Base-by-base conservation (phyloP, 1,140 invertebrate genomes). In the Drosophila azteca region DNA sequence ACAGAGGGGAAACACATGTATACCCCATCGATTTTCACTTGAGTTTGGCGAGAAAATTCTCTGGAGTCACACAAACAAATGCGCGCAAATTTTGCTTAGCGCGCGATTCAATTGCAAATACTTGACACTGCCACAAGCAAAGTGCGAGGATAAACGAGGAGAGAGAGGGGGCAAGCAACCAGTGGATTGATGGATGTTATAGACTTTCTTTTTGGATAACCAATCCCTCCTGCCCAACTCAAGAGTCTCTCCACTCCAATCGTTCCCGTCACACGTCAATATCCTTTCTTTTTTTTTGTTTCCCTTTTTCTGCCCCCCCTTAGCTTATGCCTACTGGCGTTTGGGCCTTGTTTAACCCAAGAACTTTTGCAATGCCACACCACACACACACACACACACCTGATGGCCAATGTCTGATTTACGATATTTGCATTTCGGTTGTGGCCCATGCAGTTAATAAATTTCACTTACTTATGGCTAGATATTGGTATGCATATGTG, bases 71-170 rank as follows among this genome's bases (percentile, higher is more conserved):
- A 72, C 83, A 88, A 88, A 82, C 83, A 88, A 88, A 88, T 83
- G 83, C 84, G 83, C 83, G 83, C 84, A 89, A 88, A 87, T 89
- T 88, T 89, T 68, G 83, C 83, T 89, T 88, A 84, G 84, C 83
- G 76, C 84, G 75, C 75, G 71, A 65, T 77, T 77, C 74, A 77
- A 89, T 79, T 83, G 83, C 79, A 88, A 88, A 89, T 89, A 88
- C 83, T 88, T 88, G 83, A 88, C 83, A 88, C 75, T 78, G 83
- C 82, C 82, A 79, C 83, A 87, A 79, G 76, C 79, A 72, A 70
- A 39, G 44, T 48, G 24, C 9, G 9, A 26, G 17, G 24, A 31
- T 39, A 39, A 39, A 3, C 35, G 35, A 3, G 13, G 4, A 9
- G 17, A 20, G 17, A 20, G 17, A 20, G 17, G 17, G 31, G 45